Percentiles rank a stretch among this genome's conserved stretches.
Conservation (phyloP, 1,140 invertebrate genomes). For the Teleopsis dalmanni region DNA sequence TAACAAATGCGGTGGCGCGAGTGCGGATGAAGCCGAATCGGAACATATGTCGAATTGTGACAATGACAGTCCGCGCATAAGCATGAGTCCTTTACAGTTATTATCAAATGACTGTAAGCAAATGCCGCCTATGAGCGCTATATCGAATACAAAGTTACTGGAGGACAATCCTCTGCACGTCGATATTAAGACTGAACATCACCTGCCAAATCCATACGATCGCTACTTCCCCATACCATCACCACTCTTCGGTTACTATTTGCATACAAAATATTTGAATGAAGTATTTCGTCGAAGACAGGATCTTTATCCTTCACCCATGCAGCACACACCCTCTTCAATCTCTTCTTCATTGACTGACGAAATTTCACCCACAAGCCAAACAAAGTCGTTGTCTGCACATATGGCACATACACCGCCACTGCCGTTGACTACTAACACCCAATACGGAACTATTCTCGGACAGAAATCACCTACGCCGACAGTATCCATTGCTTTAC, state of each 20-base stretch:
- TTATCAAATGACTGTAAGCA: constrained; percentile 13
- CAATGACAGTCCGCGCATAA: constrained; percentile 34
- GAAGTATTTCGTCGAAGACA: constrained; percentile 59
- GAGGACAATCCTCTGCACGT: constrained; percentile 48
- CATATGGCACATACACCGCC: constrained; percentile 7
- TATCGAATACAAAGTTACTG: constrained; percentile 18
- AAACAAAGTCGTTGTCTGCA: neutral
- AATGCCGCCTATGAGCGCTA: constrained; percentile 12
- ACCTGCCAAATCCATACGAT: constrained; percentile 47
- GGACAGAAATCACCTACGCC: constrained; percentile 27
- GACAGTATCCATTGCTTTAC: constrained; percentile 20
- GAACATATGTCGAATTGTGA: constrained; percentile 31
- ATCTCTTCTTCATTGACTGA: constrained; percentile 29
- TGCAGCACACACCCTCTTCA: constrained; percentile 39
- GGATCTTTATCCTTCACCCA: constrained; percentile 58
- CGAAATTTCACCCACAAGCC: constrained; percentile 29
- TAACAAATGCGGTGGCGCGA: neutral
- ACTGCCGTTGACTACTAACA: neutral
- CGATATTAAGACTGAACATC: constrained; percentile 45
- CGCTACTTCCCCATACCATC: constrained; percentile 56
- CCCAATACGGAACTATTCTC: neutral
- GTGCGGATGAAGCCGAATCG: constrained; percentile 23
- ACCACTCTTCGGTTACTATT: constrained; percentile 61
- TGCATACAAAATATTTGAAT: constrained; percentile 66
- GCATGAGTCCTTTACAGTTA: constrained; percentile 31